Evolutionary conservation across 2,797 vertebrate species (phyloP).

Genomic region (Cygnus olor): DNA sequence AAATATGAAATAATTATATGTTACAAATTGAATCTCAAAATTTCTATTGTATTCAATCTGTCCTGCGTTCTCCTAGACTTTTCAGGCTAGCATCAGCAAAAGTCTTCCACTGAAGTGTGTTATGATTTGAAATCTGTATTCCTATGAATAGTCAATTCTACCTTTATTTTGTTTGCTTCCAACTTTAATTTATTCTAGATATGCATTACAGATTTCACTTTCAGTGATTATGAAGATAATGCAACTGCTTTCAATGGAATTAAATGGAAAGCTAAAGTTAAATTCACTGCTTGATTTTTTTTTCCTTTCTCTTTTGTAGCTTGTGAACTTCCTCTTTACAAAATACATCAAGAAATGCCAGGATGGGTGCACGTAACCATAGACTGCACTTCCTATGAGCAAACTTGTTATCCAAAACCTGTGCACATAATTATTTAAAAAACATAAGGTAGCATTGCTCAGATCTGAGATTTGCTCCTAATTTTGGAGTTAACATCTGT

Average conservation of each 20-base stretch:
- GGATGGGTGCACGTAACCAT: slow-evolving; percentile 8
- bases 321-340: slow-evolving; percentile 29
- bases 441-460: background rate
- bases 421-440: background rate
- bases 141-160: slow-evolving; percentile 24
- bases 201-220: background rate
- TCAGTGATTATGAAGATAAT: background rate
- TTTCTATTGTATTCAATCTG: background rate
- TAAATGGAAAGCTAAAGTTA: background rate
- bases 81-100: background rate
- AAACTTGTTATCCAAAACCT: slow-evolving; percentile 32
- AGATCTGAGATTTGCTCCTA: background rate
- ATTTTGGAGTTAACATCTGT: background rate
- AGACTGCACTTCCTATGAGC: slow-evolving; percentile 43
- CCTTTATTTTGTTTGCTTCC: slow-evolving; percentile 49
- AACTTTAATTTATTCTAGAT: slow-evolving; percentile 38
- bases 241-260: background rate
- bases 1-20: slow-evolving; percentile 31
- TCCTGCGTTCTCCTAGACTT: slow-evolving; percentile 4
- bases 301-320: slow-evolving; percentile 5
- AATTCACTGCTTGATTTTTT: background rate
- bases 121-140: background rate
- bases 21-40: background rate
- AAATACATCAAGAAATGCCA: slow-evolving; percentile 47
- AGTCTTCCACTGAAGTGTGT: background rate